Base-by-base conservation (phyloP, 2,113 vertebrate species). In the Dipodomys merriami region DNA sequence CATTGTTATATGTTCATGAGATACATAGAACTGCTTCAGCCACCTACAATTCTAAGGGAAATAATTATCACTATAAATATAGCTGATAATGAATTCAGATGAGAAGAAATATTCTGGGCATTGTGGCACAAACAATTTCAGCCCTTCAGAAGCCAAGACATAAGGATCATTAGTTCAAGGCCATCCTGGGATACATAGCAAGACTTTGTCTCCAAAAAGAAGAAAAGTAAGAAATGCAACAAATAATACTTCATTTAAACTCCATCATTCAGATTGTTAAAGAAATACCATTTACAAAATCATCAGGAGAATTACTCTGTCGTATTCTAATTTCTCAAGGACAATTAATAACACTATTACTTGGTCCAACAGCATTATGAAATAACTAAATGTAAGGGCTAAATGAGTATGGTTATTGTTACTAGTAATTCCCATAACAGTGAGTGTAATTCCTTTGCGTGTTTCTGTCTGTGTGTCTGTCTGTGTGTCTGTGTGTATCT, bases 321-420 rank as follows among this genome's bases (percentile, higher is more conserved):
- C 10, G 19, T 85, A 77, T 76, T 8, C 22, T 85, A 77, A 73
- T 22, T 53, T 88, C 30, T 81, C 35, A 46, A 72, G 23, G 46
- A 39, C 35, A 93, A 94, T 69, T 84, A 80, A 84, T 62, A 60
- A 90, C 30, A 62, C 29, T 22, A 83, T 76, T 15, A 82, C 16
- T 93, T 77, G 19, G 69, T 1, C 15, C 25, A 77, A 60, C 7
- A 49, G 30, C 22, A 72, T 85, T 88, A 65, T 10, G 18, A 65
- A 93, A 20, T 67, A 8, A 16, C 19, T 91, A 87, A 88, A 85
- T 12, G 65, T 29, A 57, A 39, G 13, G 81, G 30, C 74, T 64
- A 3, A 93, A 44, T 65, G 13, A 15, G 73, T 82, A 4, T 87
- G 10, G 68, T 82, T 90, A 46, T 67, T 62, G 60, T 19, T 30